Conservation (phyloP, 2,797 vertebrate species). For the Eulemur mongoz region DNA sequence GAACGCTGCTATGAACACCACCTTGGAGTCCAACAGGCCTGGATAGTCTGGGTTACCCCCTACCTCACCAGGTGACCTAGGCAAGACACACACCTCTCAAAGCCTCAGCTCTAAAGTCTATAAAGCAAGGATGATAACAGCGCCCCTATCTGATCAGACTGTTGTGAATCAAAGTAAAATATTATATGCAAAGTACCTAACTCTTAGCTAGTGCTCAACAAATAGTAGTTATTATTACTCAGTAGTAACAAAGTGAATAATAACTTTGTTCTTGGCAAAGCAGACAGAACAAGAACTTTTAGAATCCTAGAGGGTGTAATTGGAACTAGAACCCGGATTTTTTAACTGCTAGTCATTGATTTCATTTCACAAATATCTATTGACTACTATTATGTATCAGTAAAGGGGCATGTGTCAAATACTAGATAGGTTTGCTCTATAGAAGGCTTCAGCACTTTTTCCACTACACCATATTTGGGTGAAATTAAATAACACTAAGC, state of each 20-base stretch:
- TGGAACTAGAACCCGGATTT: not conserved
- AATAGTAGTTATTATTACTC: not conserved
- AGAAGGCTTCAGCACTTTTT: not conserved
- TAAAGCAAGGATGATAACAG: not conserved
- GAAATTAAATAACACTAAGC: not conserved
- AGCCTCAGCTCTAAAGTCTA: not conserved
- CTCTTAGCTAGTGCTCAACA: not conserved
- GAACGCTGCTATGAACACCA: not conserved
- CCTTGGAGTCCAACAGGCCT: not conserved
- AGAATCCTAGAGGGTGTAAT: not conserved
- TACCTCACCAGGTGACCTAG: not conserved
- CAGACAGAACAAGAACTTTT: not conserved
- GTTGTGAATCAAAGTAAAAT: slow-evolving; percentile 26
- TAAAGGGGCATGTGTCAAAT: not conserved
- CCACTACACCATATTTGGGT: not conserved
- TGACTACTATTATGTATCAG: not conserved
- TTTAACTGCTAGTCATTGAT: not conserved
- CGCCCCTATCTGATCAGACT: not conserved
- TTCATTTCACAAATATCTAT: not conserved
- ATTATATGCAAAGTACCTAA: not conserved
- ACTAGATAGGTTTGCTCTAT: not conserved
- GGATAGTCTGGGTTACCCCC: not conserved
- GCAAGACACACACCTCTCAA: not conserved
- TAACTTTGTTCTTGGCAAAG: not conserved
- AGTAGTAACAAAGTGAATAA: not conserved